Evolutionary conservation across 2,888 invertebrate species (phyloP).

Genomic region (Pelosia muscerda): DNA sequence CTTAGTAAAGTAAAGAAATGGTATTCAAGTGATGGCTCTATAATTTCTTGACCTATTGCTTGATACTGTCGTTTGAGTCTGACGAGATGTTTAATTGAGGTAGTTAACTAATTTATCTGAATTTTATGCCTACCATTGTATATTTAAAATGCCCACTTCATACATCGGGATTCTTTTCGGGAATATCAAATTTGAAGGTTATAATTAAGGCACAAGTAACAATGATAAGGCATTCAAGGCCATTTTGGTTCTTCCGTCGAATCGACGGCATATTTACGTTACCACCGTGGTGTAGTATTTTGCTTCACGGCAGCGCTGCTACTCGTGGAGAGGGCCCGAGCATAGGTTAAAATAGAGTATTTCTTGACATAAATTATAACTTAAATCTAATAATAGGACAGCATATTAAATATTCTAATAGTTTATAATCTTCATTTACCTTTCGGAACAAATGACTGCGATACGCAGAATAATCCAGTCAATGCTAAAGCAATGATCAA

Average conservation of each 20-base stretch:
- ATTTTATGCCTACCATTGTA: too few relatives aligned
- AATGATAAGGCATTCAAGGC: background rate
- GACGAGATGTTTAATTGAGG: too few relatives aligned
- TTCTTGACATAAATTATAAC: background rate
- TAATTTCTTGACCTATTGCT: background rate
- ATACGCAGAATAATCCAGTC: constrained; percentile 35
- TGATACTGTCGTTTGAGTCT: background rate
- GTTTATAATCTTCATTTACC: constrained; percentile 22
- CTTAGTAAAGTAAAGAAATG: background rate
- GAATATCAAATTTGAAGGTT: too few relatives aligned
- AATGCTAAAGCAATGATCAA: constrained; percentile 31
- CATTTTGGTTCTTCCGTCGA: too few relatives aligned
- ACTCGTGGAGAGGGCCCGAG: too few relatives aligned
- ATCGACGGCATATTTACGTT: too few relatives aligned
- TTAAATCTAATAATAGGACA: background rate
- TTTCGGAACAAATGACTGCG: constrained; percentile 33
- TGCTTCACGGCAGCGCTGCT: too few relatives aligned
- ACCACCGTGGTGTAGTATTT: too few relatives aligned
- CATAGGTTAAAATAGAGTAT: background rate
- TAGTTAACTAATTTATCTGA: too few relatives aligned
- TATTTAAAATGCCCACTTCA: too few relatives aligned
- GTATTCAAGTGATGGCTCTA: background rate
- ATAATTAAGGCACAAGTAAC: too few relatives aligned
- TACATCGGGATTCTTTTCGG: too few relatives aligned
- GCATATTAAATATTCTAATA: background rate